Conservation (phyloP, 2,113 vertebrate genomes). For the Spea multiplicata region DNA sequence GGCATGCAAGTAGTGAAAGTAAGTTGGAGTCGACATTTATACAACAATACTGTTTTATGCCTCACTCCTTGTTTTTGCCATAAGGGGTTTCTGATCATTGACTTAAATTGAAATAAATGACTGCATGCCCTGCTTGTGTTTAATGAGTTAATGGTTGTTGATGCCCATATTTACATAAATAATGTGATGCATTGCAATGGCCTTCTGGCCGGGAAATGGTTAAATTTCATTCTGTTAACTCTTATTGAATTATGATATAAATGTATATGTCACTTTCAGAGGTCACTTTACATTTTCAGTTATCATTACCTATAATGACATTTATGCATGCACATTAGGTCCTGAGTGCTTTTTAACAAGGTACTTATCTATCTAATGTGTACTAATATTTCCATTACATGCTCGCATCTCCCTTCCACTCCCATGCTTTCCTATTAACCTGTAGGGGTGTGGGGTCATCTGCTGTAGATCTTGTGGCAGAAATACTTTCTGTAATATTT, state of each 20-base stretch:
- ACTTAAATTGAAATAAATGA: too few species aligned
- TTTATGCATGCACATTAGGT: conserved; percentile 40
- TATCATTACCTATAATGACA: conserved; percentile 31
- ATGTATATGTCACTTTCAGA: not conserved
- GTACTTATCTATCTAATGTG: conserved; percentile 26
- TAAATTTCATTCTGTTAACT: not conserved
- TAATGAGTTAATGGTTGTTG: too few species aligned
- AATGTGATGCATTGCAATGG: too few species aligned
- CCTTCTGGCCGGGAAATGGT: too few species aligned
- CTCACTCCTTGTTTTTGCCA: too few species aligned
- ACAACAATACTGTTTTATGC: too few species aligned
- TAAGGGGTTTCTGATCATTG: too few species aligned
- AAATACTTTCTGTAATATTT: not conserved
- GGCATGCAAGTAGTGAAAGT: too few species aligned
- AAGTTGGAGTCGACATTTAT: too few species aligned
- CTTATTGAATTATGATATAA: conserved; percentile 23
- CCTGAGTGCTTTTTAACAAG: conserved; percentile 35
- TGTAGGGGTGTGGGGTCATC: conserved; percentile 19
- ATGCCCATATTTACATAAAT: too few species aligned
- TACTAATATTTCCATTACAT: conserved; percentile 22
- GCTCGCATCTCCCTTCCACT: conserved; percentile 10
- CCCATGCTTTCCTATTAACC: not conserved
- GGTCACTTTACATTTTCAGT: conserved; percentile 8
- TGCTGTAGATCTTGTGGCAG: conserved; percentile 3
- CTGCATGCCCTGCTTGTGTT: too few species aligned